Conservation (phyloP, 2,113 vertebrate genomes). For the Paracanthobrama guichenoti region DNA sequence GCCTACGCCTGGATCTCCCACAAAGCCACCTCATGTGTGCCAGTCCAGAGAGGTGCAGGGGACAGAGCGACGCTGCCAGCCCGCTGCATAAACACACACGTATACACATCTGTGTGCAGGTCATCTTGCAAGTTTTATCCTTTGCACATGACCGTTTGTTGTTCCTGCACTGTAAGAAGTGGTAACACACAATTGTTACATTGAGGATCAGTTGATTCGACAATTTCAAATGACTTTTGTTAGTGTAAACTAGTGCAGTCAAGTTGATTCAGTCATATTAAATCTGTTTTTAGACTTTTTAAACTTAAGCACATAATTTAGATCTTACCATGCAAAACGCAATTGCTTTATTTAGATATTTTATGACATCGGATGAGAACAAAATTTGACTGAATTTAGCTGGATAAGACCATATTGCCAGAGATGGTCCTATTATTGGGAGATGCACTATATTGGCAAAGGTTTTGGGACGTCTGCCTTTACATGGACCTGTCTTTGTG, state of each 20-base stretch:
- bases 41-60: conserved; percentile 66
- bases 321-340: neutral
- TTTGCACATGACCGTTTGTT: neutral
- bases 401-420: no score
- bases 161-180: neutral
- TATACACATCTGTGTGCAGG: neutral
- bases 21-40: conserved; percentile 81
- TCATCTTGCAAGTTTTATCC: neutral
- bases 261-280: neutral
- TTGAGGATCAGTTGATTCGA: neutral
- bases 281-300: neutral
- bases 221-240: no score
- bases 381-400: neutral
- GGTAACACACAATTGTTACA: neutral
- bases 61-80: conserved; percentile 62
- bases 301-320: neutral
- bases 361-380: neutral
- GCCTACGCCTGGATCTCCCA: conserved; percentile 66
- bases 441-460: no score
- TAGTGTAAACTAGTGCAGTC: neutral
- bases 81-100: conserved; percentile 13
- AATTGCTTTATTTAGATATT: neutral
- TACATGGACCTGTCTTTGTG: no score
- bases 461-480: no score
- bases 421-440: no score